Conservation (phyloP, 2,888 invertebrate species). For the Oxystoma pomonae region DNA sequence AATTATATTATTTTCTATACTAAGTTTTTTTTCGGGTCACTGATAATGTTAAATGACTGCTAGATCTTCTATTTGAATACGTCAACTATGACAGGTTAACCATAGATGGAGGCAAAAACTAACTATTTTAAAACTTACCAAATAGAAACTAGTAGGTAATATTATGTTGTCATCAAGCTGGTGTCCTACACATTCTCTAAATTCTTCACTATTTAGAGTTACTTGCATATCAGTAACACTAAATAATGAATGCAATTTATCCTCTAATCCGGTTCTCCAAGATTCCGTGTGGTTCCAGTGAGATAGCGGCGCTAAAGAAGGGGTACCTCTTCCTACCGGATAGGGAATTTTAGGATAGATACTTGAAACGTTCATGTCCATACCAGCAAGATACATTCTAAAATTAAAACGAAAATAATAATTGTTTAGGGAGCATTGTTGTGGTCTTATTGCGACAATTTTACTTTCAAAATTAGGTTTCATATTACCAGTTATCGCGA, state of each 20-base stretch:
- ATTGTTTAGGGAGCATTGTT: no score
- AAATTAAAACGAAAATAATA: no score
- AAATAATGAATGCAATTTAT: constrained; percentile 38
- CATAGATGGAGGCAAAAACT: background rate
- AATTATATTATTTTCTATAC: no score
- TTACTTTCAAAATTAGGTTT: no score
- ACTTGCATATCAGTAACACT: constrained; percentile 47
- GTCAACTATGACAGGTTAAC: no score
- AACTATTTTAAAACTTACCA: constrained; percentile 33
- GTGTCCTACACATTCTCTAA: constrained; percentile 41
- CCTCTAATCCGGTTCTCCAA: constrained; percentile 55
- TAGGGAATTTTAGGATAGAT: constrained; percentile 74
- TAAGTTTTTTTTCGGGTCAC: no score
- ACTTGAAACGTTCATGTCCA: constrained; percentile 70
- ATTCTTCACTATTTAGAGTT: constrained; percentile 49
- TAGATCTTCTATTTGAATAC: no score
- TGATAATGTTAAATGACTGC: no score
- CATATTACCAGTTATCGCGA: no score
- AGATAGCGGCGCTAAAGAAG: constrained; percentile 76
- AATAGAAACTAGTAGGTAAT: constrained; percentile 38
- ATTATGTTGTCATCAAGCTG: constrained; percentile 41
- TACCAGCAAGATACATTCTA: constrained; percentile 76
- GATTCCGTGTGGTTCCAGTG: constrained; percentile 86
- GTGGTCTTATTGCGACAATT: no score
- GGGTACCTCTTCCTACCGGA: constrained; percentile 85